These are phyloP conservation scores for Cryptosula pallasiana DNA, from an alignment of 2,888 invertebrate genomes.

Conservation along the genomic window DNA sequence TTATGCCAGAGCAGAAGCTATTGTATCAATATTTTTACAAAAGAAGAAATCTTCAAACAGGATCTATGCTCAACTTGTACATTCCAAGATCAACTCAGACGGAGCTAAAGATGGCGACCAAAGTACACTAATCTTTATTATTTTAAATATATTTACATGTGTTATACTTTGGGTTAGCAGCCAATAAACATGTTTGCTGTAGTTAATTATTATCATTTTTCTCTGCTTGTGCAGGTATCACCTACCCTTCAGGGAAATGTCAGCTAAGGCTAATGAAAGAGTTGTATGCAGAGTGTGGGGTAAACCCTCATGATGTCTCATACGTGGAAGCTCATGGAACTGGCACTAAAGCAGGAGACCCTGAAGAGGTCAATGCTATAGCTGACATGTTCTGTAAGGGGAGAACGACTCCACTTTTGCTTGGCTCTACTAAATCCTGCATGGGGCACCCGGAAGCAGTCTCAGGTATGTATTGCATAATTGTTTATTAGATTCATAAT, in stretches of 20 bases:
- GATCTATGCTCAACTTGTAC: conserved; percentile 78
- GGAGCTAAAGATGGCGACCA: conserved; percentile 75
- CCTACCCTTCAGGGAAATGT: conserved; percentile 61
- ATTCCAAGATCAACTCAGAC: conserved; percentile 86
- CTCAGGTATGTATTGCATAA: conserved; percentile 55
- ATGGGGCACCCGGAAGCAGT: conserved; percentile 95
- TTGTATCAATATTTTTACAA: conserved; percentile 76
- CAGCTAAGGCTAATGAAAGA: conserved; percentile 62
- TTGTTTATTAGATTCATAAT: too few species aligned
- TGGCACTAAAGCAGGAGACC: too few species aligned
- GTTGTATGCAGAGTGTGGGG: too few species aligned
- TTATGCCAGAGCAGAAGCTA: conserved; percentile 86
- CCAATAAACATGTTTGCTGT: too few species aligned
- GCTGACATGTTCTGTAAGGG: conserved; percentile 61
- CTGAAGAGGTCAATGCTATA: conserved; percentile 93
- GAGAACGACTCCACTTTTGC: conserved; percentile 65
- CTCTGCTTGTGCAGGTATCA: too few species aligned
- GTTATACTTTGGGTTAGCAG: too few species aligned
- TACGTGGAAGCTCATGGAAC: too few species aligned
- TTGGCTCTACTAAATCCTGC: conserved; percentile 96
- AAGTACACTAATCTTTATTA: too few species aligned
- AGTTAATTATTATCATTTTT: too few species aligned
- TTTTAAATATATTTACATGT: too few species aligned
- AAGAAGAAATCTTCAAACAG: conserved; percentile 70
- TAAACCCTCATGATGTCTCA: too few species aligned